Evolutionary conservation across 2,888 invertebrate genomes (phyloP), one percentile per base, ranked within the genome.

Genomic region (Liopterus haemorrhoidalis): DNA sequence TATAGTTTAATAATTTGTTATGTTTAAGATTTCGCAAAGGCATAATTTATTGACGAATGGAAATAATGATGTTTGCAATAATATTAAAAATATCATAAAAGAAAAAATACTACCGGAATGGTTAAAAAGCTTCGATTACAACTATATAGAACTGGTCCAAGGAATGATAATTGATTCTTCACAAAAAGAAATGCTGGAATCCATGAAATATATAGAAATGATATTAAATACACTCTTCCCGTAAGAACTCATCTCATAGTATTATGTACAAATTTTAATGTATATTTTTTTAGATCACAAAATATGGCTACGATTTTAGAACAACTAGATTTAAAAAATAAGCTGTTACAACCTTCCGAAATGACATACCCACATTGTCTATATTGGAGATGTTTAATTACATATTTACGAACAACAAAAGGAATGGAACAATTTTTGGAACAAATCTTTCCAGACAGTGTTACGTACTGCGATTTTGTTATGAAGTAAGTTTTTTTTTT

Each of bases 361-460:
- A 19, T 42, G 9, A 35, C 42, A 9, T 42, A 36, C 35, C 35
- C 35, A 36, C 20, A 19, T 9, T 15, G 9, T 19, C 21, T 42
- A 9, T 42, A 25, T 28, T 42, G 42, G 42, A 42, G 28, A 27
- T 18, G 4, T 20, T 14, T 42, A 19, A 21, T 42, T 18, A 5
- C 8, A 12, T 20, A 27, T 28, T 14, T 42, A 14, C n/a, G n/a
- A n/a, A 25, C 20, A 21, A 20, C 9, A 4, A 28, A 35, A 28
- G 19, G 36, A n/a, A n/a, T 42, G 21, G 42, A 42, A 5, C 25
- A 42, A 35, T 27, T 36, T 28, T 36, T 35, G 36, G 42, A 42
- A 35, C 20, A 18, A 20, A 35, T 42, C n/a, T 11, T 42, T 27
- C 42, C 42, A 19, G 42, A 42, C 35, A 42, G 35, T 14, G 33